These are phyloP conservation scores for Lucifuga dentata DNA, from an alignment of 2,113 vertebrate genomes.

Conservation along the genomic window DNA sequence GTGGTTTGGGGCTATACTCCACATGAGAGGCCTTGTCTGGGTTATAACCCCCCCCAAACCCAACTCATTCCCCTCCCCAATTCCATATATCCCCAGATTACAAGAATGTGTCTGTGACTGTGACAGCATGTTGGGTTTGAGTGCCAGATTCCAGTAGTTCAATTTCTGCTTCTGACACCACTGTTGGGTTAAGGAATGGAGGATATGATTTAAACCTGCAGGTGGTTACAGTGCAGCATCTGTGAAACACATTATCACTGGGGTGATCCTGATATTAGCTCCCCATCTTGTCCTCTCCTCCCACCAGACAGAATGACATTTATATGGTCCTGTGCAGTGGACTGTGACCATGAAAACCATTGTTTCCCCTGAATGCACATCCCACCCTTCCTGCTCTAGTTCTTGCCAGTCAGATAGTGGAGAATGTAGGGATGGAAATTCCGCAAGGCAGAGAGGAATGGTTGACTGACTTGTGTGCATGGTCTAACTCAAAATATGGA, in stretches of 20 bases:
- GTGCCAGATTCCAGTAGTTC: slow-evolving; percentile 35
- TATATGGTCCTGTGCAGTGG: slow-evolving; percentile 66
- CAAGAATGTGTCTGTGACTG: slow-evolving; percentile 33
- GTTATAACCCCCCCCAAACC: slow-evolving; percentile 29
- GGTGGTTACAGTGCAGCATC: slow-evolving; percentile 65
- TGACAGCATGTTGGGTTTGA: slow-evolving; percentile 37
- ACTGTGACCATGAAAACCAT: slow-evolving; percentile 70
- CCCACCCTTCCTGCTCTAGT: slow-evolving; percentile 47
- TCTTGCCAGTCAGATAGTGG: slow-evolving; percentile 51
- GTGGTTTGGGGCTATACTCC: slow-evolving; percentile 51
- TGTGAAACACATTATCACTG: slow-evolving; percentile 71
- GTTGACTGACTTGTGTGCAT: slow-evolving; percentile 40
- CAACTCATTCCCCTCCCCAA: slow-evolving; percentile 25
- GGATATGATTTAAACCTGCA: slow-evolving; percentile 70
- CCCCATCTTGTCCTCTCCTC: slow-evolving; percentile 41
- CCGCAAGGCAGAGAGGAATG: slow-evolving; percentile 31
- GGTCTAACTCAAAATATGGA: slow-evolving; percentile 45
- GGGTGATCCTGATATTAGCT: slow-evolving; percentile 47
- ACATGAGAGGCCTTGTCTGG: slow-evolving; percentile 38
- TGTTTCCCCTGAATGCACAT: slow-evolving; percentile 54
- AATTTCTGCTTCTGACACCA: slow-evolving; percentile 44
- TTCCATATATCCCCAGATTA: slow-evolving; percentile 45
- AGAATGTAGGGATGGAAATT: slow-evolving; percentile 39
- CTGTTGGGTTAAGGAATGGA: slow-evolving; percentile 31
- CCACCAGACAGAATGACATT: slow-evolving; percentile 64